Evolutionary conservation across 2,888 invertebrate genomes (phyloP).

Genomic region (Acrobeloides nanus): DNA sequence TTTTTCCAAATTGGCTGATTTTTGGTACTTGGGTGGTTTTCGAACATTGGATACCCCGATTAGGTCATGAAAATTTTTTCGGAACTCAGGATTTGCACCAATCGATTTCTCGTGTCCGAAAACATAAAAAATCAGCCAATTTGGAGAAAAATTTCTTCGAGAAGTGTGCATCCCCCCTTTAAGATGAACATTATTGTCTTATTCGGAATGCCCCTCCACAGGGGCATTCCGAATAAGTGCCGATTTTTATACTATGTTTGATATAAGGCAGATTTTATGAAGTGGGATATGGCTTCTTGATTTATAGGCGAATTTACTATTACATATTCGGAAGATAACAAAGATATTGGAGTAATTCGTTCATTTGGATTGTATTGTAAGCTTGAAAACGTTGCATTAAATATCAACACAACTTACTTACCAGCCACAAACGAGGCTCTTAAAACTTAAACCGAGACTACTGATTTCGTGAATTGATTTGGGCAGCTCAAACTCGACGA

Average conservation of each 20-base stretch:
- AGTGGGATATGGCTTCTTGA: constrained; percentile 12
- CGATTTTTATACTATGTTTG: not conserved
- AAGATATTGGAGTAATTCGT: constrained; percentile 7
- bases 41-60: too few species aligned
- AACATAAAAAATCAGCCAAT: too few species aligned
- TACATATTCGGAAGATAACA: constrained; percentile 10
- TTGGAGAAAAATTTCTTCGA: too few species aligned
- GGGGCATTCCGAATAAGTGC: not conserved
- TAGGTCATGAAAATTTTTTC: too few species aligned
- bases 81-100: too few species aligned
- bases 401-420: constrained; percentile 1
- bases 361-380: constrained; percentile 17
- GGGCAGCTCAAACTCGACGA: too few species aligned
- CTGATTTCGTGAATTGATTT: constrained; percentile 12
- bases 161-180: not conserved
- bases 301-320: constrained; percentile 20
- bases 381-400: constrained; percentile 11
- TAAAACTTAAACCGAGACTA: constrained; percentile 9
- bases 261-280: constrained; percentile 8
- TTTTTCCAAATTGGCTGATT: too few species aligned
- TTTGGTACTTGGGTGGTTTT: too few species aligned
- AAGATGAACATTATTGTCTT: constrained; percentile 1
- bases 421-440: constrained; percentile 12
- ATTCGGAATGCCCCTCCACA: not conserved
- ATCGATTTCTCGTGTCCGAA: too few species aligned